Evolutionary conservation across 2,888 invertebrate genomes (phyloP).

Genomic region (Sycophila texana): DNA sequence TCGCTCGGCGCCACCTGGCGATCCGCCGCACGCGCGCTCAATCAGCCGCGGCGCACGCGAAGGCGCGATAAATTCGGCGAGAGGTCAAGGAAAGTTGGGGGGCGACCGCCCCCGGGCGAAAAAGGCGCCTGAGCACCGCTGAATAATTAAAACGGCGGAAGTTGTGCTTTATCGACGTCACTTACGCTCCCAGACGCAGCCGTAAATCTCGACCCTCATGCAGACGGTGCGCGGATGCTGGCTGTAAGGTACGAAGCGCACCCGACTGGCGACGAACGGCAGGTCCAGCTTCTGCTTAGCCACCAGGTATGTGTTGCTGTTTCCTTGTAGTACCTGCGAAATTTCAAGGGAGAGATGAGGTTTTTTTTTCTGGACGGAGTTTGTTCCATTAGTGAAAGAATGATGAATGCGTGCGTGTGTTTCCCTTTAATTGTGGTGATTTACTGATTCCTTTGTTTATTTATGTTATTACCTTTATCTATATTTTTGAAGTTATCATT

Average conservation of each 20-base stretch:
- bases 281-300: slow-evolving; percentile 85
- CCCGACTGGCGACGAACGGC: slow-evolving; percentile 89
- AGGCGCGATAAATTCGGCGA: slow-evolving; percentile 39
- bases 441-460: no score
- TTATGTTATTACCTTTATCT: no score
- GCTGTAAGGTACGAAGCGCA: slow-evolving; percentile 92
- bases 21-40: neutral
- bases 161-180: slow-evolving; percentile 60
- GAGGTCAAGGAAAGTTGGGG: neutral
- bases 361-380: slow-evolving; percentile 20
- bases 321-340: slow-evolving; percentile 83
- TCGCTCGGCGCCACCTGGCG: neutral
- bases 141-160: slow-evolving; percentile 44
- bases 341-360: slow-evolving; percentile 26
- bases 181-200: slow-evolving; percentile 88
- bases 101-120: neutral
- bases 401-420: no score
- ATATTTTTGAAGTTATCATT: no score
- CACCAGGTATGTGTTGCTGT: slow-evolving; percentile 86
- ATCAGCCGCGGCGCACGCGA: neutral
- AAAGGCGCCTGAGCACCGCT: slow-evolving; percentile 5
- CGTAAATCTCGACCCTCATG: slow-evolving; percentile 94
- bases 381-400: no score
- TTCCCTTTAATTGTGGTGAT: no score
- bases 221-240: slow-evolving; percentile 91